These are phyloP conservation scores for Drosophila trichaetosa DNA, from an alignment of 2,888 invertebrate genomes.

Conservation along the genomic window DNA sequence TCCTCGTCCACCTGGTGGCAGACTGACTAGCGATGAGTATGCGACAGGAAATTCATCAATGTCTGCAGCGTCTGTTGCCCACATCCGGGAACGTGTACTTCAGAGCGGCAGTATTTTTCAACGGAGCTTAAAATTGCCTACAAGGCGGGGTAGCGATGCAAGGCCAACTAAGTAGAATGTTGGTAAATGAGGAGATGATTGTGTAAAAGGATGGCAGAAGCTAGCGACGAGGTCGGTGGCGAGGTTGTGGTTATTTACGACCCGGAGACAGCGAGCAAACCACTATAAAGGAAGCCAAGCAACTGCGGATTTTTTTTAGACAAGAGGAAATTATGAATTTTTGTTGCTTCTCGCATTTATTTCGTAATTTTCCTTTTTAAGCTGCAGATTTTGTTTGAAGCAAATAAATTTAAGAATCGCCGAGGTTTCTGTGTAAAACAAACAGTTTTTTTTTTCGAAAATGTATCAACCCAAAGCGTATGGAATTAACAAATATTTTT, in stretches of 20 bases:
- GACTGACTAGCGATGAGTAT: conserved; percentile 49
- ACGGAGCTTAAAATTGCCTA: conserved; percentile 73
- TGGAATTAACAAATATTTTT: not conserved
- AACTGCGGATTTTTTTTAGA: conserved; percentile 47
- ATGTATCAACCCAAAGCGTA: not conserved
- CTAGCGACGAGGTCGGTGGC: not conserved
- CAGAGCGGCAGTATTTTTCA: conserved; percentile 63
- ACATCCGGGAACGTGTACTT: conserved; percentile 49
- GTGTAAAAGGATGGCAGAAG: conserved; percentile 4
- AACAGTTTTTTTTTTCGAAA: not conserved
- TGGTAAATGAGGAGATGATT: conserved; percentile 26
- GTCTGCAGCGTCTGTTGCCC: conserved; percentile 72
- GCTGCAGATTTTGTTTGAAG: not conserved
- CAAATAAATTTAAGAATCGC: not conserved
- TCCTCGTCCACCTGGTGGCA: conserved; percentile 22
- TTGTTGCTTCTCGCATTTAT: conserved; percentile 32
- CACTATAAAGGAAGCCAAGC: conserved; percentile 66
- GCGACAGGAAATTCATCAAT: conserved; percentile 81
- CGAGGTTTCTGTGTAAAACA: not conserved
- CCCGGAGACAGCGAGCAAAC: conserved; percentile 56
- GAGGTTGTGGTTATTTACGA: conserved; percentile 63
- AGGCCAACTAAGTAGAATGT: conserved; percentile 33
- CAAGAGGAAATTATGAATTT: conserved; percentile 74
- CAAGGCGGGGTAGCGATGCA: conserved; percentile 42
- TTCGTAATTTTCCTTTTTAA: conserved; percentile 9